Conservation (phyloP, 64 coral and sea anemone genomes). For the Stylophora pistillata region DNA sequence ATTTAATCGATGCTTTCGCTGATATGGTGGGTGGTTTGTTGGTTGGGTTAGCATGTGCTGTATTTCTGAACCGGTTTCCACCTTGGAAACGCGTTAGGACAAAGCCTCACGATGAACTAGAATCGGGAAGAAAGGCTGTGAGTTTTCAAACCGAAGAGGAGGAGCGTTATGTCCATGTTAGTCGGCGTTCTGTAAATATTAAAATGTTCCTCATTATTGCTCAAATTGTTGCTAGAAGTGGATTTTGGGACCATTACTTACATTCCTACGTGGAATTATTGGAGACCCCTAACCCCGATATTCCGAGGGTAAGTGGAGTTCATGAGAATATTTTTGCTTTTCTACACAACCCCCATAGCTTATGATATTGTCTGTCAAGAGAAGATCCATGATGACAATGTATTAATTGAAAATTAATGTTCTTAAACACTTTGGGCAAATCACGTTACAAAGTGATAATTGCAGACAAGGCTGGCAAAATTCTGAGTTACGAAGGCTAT, state of each 20-base stretch:
- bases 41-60: constrained; percentile 57
- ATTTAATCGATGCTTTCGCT: constrained; percentile 75
- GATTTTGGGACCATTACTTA: constrained; percentile 75
- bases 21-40: constrained; percentile 82
- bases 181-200: constrained; percentile 50
- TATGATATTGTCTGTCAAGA: too few relatives aligned
- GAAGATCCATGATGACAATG: too few relatives aligned
- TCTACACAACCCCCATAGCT: neutral
- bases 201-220: constrained; percentile 60
- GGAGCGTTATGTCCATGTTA: constrained; percentile 48
- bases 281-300: constrained; percentile 54
- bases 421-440: too few relatives aligned
- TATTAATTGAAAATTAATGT: too few relatives aligned
- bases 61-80: constrained; percentile 65
- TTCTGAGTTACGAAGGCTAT: too few relatives aligned
- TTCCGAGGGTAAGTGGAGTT: constrained; percentile 66
- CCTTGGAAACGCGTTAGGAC: constrained; percentile 62
- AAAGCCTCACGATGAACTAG: constrained; percentile 26
- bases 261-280: constrained; percentile 73
- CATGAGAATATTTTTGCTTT: neutral
- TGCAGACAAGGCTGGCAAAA: too few relatives aligned
- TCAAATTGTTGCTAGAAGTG: constrained; percentile 72
- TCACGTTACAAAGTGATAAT: too few relatives aligned
- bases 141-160: constrained; percentile 26
- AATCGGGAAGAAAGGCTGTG: constrained; percentile 57